Evolutionary conservation across 2,113 vertebrate genomes (phyloP).

Genomic region (Sterna hirundo): DNA sequence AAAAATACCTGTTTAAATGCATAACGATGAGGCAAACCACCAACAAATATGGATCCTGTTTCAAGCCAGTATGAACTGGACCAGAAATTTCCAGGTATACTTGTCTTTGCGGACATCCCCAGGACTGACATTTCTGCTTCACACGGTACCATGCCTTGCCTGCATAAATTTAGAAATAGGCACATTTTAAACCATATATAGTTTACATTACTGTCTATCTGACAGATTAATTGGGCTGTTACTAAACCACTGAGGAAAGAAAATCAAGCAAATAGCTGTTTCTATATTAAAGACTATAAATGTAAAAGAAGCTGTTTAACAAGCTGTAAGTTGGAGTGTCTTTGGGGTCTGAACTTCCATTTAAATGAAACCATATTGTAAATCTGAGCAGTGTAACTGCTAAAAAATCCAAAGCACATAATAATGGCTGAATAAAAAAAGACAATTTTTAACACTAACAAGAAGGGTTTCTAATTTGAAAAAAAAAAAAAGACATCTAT

Average conservation of each 20-base stretch:
- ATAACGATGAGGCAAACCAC: conserved; percentile 75
- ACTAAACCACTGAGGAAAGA: conserved; percentile 25
- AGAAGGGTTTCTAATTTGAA: background rate
- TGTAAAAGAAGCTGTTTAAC: conserved; percentile 12
- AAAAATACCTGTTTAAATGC: conserved; percentile 67
- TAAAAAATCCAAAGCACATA: background rate
- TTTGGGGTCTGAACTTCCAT: background rate
- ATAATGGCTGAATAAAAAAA: background rate
- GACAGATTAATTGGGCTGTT: conserved; percentile 52
- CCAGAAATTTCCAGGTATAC: conserved; percentile 47
- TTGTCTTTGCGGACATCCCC: conserved; percentile 57
- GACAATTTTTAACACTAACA: background rate
- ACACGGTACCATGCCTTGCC: conserved; percentile 79
- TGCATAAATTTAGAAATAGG: conserved; percentile 55
- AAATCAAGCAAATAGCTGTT: conserved; percentile 44
- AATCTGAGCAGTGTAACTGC: background rate
- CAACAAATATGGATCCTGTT: conserved; percentile 77
- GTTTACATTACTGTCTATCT: background rate
- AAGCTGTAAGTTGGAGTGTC: background rate
- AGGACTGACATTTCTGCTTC: conserved; percentile 76
- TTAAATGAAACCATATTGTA: conserved; percentile 16
- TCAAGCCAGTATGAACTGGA: conserved; percentile 40
- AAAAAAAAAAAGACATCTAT: background rate
- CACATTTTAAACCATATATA: conserved; percentile 14
- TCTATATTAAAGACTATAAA: conserved; percentile 29